Conservation (phyloP, 2,113 vertebrate species). For the Mionectes macconnelli region DNA sequence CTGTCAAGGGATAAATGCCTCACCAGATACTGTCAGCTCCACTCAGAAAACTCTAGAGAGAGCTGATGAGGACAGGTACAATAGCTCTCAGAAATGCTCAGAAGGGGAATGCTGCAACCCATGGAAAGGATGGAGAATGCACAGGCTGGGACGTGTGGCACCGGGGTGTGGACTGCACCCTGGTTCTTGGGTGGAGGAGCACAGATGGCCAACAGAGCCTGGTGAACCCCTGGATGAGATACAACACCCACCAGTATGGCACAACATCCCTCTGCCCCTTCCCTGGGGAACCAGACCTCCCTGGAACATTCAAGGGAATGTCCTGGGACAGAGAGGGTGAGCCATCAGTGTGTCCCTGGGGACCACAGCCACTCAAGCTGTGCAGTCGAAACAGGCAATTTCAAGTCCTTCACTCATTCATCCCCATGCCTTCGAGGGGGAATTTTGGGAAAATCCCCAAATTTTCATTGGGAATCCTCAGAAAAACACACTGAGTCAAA, state of each 20-base stretch:
- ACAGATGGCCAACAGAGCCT: fast-evolving
- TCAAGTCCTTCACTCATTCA: neutral
- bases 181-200: neutral
- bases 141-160: neutral
- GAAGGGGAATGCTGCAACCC: neutral
- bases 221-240: neutral
- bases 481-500: neutral
- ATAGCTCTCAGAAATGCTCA: neutral
- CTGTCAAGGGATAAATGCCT: neutral
- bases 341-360: neutral
- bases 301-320: fast-evolving
- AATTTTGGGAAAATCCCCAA: neutral
- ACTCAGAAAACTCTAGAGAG: neutral
- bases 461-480: neutral
- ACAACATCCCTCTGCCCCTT: neutral
- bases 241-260: neutral
- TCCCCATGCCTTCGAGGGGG: neutral
- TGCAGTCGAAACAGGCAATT: neutral
- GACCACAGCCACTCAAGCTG: neutral
- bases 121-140: neutral
- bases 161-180: neutral
- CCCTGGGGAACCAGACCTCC: neutral
- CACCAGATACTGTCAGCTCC: neutral
- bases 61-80: fast-evolving
- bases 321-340: neutral